A percentile compares a stretch with the other conserved stretches of the same genome.
Conservation (phyloP, 1,140 invertebrate genomes). For the Ips nitidus region DNA sequence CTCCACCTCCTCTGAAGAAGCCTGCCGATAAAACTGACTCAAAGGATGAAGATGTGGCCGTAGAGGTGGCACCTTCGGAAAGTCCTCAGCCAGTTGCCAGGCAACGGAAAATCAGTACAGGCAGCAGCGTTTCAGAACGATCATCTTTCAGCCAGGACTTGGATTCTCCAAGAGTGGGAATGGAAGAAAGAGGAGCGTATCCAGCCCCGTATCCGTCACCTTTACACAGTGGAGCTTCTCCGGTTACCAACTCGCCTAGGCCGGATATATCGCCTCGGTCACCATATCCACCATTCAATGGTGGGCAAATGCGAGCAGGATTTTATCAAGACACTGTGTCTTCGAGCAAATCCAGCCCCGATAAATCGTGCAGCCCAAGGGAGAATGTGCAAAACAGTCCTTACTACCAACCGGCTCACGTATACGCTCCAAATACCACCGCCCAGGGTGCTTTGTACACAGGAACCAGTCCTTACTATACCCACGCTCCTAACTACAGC, state of each 20-base stretch:
- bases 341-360: constrained; percentile 69
- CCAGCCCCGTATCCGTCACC: constrained; percentile 67
- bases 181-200: constrained; percentile 60
- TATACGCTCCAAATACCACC: constrained; percentile 55
- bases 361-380: constrained; percentile 68
- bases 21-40: constrained; percentile 52
- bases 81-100: constrained; percentile 58
- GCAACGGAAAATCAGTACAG: constrained; percentile 67
- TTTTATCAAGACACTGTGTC: constrained; percentile 75
- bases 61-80: constrained; percentile 47
- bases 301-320: constrained; percentile 72
- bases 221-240: constrained; percentile 57
- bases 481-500: constrained; percentile 45
- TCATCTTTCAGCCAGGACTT: constrained; percentile 74
- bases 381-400: constrained; percentile 62
- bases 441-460: constrained; percentile 34
- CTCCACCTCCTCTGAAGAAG: constrained; percentile 46
- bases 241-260: constrained; percentile 54
- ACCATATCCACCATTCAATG: constrained; percentile 66
- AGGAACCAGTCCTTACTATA: constrained; percentile 46
- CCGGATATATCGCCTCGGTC: constrained; percentile 62
- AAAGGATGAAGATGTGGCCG: constrained; percentile 51
- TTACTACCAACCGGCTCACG: constrained; percentile 61
- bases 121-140: constrained; percentile 71
- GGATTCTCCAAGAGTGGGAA: constrained; percentile 66